phyloP scores from a whole-genome alignment of 1,140 invertebrate species.

The Lepidurus packardi region DNA sequence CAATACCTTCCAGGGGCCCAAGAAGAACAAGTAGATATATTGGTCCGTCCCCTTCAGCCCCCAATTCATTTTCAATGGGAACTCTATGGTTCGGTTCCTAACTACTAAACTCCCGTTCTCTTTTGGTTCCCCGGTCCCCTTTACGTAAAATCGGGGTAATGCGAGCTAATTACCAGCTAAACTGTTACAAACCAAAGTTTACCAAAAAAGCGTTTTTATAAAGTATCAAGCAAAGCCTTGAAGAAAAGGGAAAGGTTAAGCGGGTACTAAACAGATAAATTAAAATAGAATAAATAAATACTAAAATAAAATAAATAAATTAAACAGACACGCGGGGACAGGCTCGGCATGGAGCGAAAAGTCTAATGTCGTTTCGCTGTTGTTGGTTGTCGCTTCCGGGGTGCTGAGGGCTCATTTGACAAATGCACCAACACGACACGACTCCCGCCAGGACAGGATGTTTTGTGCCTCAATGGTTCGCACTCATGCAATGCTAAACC shows the following conservation, averaged over 20 bases:
- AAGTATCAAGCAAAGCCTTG: no score
- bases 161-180: no score
- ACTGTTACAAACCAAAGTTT: no score
- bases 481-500: background rate
- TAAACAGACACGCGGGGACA: background rate
- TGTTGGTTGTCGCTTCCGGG: constrained; percentile 20
- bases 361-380: constrained; percentile 21
- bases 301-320: background rate
- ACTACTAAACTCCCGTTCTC: no score
- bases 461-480: constrained; percentile 10
- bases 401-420: constrained; percentile 20
- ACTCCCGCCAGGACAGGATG: constrained; percentile 13
- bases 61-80: no score
- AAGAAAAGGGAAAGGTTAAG: background rate
- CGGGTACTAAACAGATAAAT: background rate
- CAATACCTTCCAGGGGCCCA: background rate
- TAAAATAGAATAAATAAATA: background rate
- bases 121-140: background rate
- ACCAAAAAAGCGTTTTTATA: no score
- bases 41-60: background rate
- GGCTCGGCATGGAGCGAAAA: constrained; percentile 9
- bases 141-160: background rate
- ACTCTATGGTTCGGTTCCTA: no score
- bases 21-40: background rate
- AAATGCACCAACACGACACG: constrained; percentile 18